Conservation (phyloP, 2,888 invertebrate genomes). For the Macropis europaea region DNA sequence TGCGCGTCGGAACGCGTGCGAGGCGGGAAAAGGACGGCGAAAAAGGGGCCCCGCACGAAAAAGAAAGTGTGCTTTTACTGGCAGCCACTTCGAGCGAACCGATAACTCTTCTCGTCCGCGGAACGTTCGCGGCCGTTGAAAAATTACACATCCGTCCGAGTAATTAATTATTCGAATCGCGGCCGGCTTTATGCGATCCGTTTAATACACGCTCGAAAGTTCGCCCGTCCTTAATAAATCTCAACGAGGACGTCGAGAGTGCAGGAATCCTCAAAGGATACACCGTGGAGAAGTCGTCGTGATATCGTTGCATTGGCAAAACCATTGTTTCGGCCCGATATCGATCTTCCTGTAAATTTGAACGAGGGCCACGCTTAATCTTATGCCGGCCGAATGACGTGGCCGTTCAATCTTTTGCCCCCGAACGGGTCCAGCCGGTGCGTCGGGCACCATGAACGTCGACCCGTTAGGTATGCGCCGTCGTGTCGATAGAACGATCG, state of each 20-base stretch:
- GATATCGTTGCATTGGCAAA: constrained; percentile 55
- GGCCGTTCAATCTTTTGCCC: constrained; percentile 56
- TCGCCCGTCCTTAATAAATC: constrained; percentile 39
- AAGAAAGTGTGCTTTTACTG: constrained; percentile 50
- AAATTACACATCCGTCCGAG: constrained; percentile 42
- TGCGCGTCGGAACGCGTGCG: constrained; percentile 35
- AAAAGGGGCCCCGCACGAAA: constrained; percentile 5
- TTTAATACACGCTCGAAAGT: constrained; percentile 36
- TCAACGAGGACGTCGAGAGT: constrained; percentile 26
- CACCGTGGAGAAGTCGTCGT: constrained; percentile 29
- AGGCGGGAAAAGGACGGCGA: constrained; percentile 21
- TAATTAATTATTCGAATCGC: constrained; percentile 60
- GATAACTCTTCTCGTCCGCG: constrained; percentile 54
- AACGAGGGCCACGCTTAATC: constrained; percentile 59
- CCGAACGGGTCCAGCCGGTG: constrained; percentile 18
- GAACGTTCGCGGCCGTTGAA: constrained; percentile 22
- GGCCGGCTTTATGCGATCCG: constrained; percentile 43
- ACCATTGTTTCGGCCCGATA: constrained; percentile 56
- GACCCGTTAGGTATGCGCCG: constrained; percentile 36
- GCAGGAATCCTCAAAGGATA: constrained; percentile 27
- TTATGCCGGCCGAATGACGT: constrained; percentile 57
- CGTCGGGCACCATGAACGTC: constrained; percentile 32
- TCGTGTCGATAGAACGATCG: constrained; percentile 52
- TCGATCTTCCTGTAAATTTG: constrained; percentile 62
- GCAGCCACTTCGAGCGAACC: constrained; percentile 43